Conservation (phyloP, 2,113 vertebrate species). For the Oophaga pumilio region DNA sequence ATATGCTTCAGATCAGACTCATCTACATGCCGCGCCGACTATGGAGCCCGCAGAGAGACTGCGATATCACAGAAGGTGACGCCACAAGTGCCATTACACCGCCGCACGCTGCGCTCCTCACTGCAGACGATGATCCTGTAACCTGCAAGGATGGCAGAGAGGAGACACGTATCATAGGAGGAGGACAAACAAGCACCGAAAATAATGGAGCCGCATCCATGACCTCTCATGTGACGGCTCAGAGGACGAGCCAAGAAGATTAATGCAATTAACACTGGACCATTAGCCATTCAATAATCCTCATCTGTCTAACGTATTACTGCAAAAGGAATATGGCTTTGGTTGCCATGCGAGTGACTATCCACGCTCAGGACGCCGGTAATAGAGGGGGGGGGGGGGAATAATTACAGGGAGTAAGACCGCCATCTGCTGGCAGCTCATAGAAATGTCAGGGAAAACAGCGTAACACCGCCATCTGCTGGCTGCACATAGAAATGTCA, state of each 20-base stretch:
- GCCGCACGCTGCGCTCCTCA: background rate
- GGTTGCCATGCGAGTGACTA: background rate
- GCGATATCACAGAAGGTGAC: background rate
- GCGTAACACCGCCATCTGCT: no score
- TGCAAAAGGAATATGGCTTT: background rate
- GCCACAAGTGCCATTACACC: background rate
- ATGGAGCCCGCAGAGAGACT: background rate
- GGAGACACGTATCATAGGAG: background rate
- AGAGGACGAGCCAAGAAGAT: background rate
- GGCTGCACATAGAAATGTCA: no score
- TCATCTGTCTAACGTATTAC: background rate
- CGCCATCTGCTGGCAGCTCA: conserved; percentile 9
- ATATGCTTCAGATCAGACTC: background rate
- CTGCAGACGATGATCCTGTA: background rate
- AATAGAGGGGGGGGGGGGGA: background rate
- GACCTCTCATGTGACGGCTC: background rate
- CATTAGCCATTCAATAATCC: conserved; percentile 30
- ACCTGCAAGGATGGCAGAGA: background rate
- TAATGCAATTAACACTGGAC: conserved; percentile 31
- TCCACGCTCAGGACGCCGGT: background rate
- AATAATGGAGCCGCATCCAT: background rate
- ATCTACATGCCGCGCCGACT: background rate
- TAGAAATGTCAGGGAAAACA: background rate
- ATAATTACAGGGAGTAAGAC: background rate
- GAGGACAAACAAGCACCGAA: background rate